These are phyloP conservation scores for Ploceus nigricollis DNA, from an alignment of 2,113 vertebrate genomes.

Conservation along the genomic window DNA sequence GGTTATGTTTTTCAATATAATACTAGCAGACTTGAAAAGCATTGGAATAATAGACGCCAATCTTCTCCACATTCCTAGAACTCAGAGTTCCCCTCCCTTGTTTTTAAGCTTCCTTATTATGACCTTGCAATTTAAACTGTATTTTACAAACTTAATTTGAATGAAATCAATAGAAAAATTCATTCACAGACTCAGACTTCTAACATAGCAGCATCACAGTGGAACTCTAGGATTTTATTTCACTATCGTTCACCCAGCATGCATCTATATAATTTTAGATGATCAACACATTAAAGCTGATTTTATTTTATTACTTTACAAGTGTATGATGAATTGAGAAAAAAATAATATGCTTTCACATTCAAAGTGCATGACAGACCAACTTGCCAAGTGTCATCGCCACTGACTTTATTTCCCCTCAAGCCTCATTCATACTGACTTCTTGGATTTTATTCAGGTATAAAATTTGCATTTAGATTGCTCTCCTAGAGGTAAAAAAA, in stretches of 20 bases:
- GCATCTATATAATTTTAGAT: neutral
- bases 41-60: neutral
- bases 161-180: neutral
- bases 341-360: neutral
- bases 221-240: neutral
- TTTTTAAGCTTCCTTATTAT: neutral
- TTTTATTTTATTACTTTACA: neutral
- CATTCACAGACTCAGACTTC: neutral
- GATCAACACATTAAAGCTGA: neutral
- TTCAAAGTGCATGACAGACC: neutral
- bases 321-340: neutral
- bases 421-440: neutral
- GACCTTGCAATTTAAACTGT: neutral
- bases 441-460: constrained; percentile 46
- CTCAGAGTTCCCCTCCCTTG: neutral
- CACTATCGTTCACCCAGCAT: neutral
- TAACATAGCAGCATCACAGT: neutral
- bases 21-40: neutral
- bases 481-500: neutral
- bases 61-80: neutral
- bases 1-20: neutral
- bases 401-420: neutral
- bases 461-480: constrained; percentile 68
- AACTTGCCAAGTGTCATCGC: neutral
- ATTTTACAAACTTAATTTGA: neutral